A percentile compares a stretch with the other conserved stretches of the same genome.
phyloP scores from a whole-genome alignment of 2,888 invertebrate genomes.

The Suillia variegata region DNA sequence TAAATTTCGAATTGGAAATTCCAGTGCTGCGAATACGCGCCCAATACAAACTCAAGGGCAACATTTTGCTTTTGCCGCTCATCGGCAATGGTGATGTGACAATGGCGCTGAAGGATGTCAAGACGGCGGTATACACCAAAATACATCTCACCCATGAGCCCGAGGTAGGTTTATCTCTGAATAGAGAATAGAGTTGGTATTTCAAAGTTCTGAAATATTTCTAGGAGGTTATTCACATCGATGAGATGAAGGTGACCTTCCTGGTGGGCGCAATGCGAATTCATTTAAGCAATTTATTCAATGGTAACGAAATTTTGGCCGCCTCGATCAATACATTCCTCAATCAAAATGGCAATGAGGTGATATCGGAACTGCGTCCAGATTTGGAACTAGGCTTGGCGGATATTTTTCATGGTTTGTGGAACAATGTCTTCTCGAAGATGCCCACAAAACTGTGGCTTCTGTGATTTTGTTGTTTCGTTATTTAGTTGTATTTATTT shows the following conservation, averaged over 20 bases:
- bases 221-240: constrained; percentile 62
- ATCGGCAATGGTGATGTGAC: constrained; percentile 66
- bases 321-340: constrained; percentile 66
- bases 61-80: constrained; percentile 66
- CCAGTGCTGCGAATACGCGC: constrained; percentile 66
- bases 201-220: constrained; percentile 11
- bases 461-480: constrained; percentile 36
- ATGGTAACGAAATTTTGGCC: constrained; percentile 68
- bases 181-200: too few species aligned
- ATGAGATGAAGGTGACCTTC: constrained; percentile 66
- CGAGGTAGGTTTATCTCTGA: constrained; percentile 46
- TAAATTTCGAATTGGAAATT: constrained; percentile 66
- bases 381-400: constrained; percentile 65
- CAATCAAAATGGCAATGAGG: constrained; percentile 67
- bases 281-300: constrained; percentile 67
- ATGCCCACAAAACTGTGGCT: constrained; percentile 67
- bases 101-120: constrained; percentile 64
- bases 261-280: constrained; percentile 64
- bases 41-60: constrained; percentile 66
- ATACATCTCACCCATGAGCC: constrained; percentile 62
- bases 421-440: constrained; percentile 67
- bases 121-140: constrained; percentile 64
- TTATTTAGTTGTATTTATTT: constrained; percentile 2
- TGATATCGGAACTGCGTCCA: constrained; percentile 66
- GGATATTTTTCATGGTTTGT: constrained; percentile 64